Evolutionary conservation across 2,888 invertebrate genomes (phyloP), one percentile per base, ranked within the genome.

Genomic region (Temnothorax ravouxi): DNA sequence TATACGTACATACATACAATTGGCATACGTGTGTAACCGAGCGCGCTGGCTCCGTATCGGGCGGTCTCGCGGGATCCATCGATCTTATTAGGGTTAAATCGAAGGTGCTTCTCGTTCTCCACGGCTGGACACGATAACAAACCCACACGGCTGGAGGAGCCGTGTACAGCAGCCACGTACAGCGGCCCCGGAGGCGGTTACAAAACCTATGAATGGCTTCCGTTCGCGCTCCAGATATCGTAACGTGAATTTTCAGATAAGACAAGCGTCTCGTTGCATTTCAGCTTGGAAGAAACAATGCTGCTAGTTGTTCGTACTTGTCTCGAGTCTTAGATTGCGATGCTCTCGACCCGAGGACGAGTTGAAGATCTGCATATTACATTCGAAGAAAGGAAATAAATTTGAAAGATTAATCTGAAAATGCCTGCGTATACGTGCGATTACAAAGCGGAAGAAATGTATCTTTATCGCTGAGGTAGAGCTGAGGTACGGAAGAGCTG

Each of bases 51-150:
- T 86, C 90, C 91, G 87, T 91, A 92, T 89, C 90, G 88, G 86
- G 81, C 80, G 82, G 90, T 91, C 92, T 91, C 92, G 87, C 82
- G 91, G 91, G 92, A 93, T 90, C 89, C 92, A 92, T 93, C 91
- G 90, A 92, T 93, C 93, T 93, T 92, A 91, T 93, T 93, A 91
- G 89, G 91, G 91, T 89, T 91, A 90, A 91, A 91, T 92, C 90
- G 90, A 91, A 91, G 91, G 89, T 90, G 91, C 92, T 88, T 87
- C 86, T 86, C 88, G 91, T 91, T 92, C 91, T 85, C 86, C 83
- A 90, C 89, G 86, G 88, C 85, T 88, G 88, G 89, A 86, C 90
- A 89, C 90, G 92, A 92, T 92, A 92, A 92, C 91, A 90, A 91
- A 93, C 88, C 88, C 54, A 41, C 34, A 41, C 34, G 62, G 25